Conservation (phyloP, 2,888 invertebrate species). For the Lycocerus yunnanus region DNA sequence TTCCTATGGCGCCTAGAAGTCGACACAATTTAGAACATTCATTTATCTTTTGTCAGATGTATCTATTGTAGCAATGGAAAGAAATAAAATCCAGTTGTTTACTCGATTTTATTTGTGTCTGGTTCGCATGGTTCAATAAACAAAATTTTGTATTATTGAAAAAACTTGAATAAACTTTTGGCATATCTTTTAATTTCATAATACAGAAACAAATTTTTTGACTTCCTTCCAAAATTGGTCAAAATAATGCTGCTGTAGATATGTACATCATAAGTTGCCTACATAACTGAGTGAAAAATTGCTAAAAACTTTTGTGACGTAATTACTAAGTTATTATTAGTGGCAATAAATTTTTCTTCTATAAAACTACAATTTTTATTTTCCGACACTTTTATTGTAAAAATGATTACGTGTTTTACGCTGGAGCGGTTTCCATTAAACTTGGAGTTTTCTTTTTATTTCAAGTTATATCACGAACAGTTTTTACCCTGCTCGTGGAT, state of each 20-base stretch:
- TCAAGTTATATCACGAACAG: neutral
- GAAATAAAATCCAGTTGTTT: neutral
- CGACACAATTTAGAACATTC: neutral
- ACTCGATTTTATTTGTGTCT: neutral
- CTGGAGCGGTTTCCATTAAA: neutral
- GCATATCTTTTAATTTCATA: neutral
- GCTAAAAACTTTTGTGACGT: neutral
- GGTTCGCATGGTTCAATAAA: neutral
- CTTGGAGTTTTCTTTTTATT: neutral
- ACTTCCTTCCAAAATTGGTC: neutral
- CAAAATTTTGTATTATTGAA: neutral
- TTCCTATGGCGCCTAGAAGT: neutral
- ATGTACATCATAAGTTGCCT: neutral
- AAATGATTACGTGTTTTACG: neutral
- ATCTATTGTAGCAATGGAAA: neutral
- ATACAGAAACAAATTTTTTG: neutral
- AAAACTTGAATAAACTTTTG: neutral
- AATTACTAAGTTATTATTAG: neutral
- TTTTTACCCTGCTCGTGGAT: neutral
- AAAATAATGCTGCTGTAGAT: neutral
- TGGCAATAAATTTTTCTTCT: neutral
- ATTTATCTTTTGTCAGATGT: neutral
- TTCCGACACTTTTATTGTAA: neutral
- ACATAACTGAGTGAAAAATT: neutral
- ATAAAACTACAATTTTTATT: neutral